These are phyloP conservation scores for Parotia lawesii DNA, from an alignment of 2,113 vertebrate species.

Conservation along the genomic window DNA sequence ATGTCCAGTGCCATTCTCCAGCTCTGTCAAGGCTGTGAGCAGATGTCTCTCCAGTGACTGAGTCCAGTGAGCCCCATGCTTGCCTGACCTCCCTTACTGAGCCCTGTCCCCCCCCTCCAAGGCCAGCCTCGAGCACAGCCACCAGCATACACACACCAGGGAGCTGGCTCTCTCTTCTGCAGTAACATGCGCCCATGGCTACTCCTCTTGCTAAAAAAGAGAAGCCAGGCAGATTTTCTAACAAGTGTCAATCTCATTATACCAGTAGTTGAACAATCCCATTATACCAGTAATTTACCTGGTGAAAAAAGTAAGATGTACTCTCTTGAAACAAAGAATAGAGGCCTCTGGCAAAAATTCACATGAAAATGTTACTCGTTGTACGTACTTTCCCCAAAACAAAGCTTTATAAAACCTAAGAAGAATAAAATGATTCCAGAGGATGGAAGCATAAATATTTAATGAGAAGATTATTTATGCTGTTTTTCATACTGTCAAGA, in stretches of 20 bases:
- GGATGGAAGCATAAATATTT: background rate
- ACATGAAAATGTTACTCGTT: background rate
- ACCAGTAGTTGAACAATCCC: too few species aligned
- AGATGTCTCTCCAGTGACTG: accelerated
- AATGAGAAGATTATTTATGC: background rate
- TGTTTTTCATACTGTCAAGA: background rate
- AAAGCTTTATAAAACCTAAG: background rate
- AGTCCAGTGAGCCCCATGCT: background rate
- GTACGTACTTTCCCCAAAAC: background rate
- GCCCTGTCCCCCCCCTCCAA: background rate
- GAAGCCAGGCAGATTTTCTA: background rate
- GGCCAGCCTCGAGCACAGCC: background rate
- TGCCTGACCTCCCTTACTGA: background rate
- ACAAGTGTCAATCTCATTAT: background rate
- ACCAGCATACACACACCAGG: background rate
- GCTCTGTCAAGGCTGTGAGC: background rate
- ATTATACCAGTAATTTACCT: background rate
- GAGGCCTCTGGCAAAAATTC: background rate
- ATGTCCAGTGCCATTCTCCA: background rate
- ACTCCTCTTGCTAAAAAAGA: background rate
- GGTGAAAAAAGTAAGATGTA: background rate
- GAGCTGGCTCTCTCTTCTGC: background rate
- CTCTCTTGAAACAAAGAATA: background rate
- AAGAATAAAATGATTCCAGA: background rate
- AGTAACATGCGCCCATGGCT: background rate